phyloP scores from a whole-genome alignment of 2,888 invertebrate species.

The Epinotia brunnichana region DNA sequence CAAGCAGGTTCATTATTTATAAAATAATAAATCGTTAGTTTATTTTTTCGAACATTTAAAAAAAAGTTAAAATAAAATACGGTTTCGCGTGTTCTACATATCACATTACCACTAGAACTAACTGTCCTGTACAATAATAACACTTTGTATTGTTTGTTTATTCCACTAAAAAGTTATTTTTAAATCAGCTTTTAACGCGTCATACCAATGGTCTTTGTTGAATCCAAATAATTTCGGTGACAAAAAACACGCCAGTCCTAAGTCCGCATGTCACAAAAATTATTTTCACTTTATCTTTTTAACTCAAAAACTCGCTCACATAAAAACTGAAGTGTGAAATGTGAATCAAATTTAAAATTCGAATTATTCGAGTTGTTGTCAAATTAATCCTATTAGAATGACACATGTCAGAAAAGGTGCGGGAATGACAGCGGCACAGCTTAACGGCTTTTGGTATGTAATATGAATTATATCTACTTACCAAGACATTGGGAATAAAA shows the following conservation, averaged over 20 bases:
- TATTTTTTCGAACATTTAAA: too few species aligned
- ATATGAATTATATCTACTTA: constrained; percentile 31
- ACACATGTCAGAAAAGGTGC: constrained; percentile 56
- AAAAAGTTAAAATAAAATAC: too few species aligned
- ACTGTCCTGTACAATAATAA: too few species aligned
- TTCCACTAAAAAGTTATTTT: neutral
- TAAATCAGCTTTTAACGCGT: neutral
- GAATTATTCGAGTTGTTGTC: constrained; percentile 57
- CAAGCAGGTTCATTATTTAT: too few species aligned
- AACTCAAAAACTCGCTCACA: constrained; percentile 10
- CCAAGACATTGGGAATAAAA: constrained; percentile 33
- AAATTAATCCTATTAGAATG: constrained; percentile 73
- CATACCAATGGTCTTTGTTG: neutral
- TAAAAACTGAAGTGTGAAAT: constrained; percentile 51
- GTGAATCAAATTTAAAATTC: constrained; percentile 52
- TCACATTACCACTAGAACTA: too few species aligned
- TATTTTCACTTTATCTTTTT: constrained; percentile 21
- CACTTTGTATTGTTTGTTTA: too few species aligned
- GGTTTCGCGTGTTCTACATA: too few species aligned
- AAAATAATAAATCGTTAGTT: too few species aligned
- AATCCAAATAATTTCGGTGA: neutral
- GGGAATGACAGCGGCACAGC: constrained; percentile 53
- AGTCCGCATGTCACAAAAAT: constrained; percentile 14
- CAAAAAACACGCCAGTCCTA: neutral
- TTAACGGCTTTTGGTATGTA: constrained; percentile 39